Base-by-base conservation (phyloP, 2,113 vertebrate genomes). In the Platichthys flesus region DNA sequence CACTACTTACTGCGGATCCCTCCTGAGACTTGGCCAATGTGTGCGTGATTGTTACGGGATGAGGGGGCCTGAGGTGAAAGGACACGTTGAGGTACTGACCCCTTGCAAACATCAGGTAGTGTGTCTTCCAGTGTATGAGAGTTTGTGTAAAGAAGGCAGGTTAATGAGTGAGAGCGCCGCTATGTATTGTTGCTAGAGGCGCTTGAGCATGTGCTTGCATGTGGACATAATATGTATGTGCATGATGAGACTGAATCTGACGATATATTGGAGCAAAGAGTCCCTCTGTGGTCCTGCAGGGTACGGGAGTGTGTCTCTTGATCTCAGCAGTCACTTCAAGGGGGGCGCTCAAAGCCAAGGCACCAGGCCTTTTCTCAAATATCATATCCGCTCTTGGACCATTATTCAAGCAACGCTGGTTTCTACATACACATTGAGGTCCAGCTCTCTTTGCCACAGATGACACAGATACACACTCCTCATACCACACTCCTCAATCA, bases 121-220 rank as follows among this genome's bases (percentile, higher is more conserved):
- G 13, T 8, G 15, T 45, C 28, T 72, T 47, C 52, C 56, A 45
- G 60, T 23, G 51, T 75, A 65, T 56, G 57, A 58, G 74, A 5
- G 70, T 63, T 14, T 42, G 63, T n/a, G 51, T 54, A 1, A 9
- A n/a, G 18, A 23, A 63, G 1, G 9, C 18, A 45, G 54, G 67
- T 74, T 84, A 77, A 82, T 75, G 83, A 82, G 61, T 55, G 71
- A 68, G 71, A 62, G 54, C 49, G 18, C 62, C 68, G 49, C 76
- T 73, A 71, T 74, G 79, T 65, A 67, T 49, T 63, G 64, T 83
- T 74, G 82, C 86, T 85, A 18, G 58, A 81, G 85, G 89, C 87
- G 57, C 47, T 73, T 61, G 54, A 81, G 71, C 84, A 24, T 83
- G 87, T 87, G 79, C 84, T 77, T 67, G 84, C 87, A 90, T 77